Base-by-base conservation (phyloP, 2,113 vertebrate species). In the Lasiurus borealis region DNA sequence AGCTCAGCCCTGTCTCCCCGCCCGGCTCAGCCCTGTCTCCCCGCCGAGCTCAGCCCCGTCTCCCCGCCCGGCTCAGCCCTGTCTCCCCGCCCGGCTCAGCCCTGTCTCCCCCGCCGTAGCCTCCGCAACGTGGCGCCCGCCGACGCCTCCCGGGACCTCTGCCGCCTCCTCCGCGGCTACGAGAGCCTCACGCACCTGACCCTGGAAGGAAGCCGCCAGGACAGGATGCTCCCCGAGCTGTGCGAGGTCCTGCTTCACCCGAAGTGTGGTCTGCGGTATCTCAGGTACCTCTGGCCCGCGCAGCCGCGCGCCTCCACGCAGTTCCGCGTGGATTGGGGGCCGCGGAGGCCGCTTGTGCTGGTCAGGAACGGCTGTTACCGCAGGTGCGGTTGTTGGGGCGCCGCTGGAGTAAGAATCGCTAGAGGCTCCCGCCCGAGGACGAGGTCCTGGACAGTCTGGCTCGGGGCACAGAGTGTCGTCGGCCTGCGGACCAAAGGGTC, bases 91-190 rank as follows among this genome's bases (percentile, higher is more conserved):
- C n/a, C 1, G 46, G 76, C 5, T 81, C 34, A 8, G 11, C 6
- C 59, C 13, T 29, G 18, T 81, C 14, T 57, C 86, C 52, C 80
- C 27, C 72, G n/a, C n/a, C n/a, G 4, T n/a, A 96, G 96, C 36
- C 82, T 95, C 62, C 87, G 64, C 34, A 57, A 93, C 9, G 31
- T 93, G 8, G 72, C 25, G 50, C 93, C 95, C 1, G 52, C 64
- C 8, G 76, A 78, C 2, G 54, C 54, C 1, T 83, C 68, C 11
- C 27, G 1, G 25, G 34, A 50, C 16, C 6, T 96, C 36, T 95
- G 93, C 82, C 0, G 27, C 8, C 0, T 40, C 40, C 36, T 96
- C 1, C 1, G 1, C 5, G 82, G 90, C 15, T 68, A 48, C 2
- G 1, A 87, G 87, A 25, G n/a, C 6, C 83, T 96, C 2, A 88